phyloP scores from a whole-genome alignment of 2,888 invertebrate genomes.

The Caenorhabditis japonica region DNA sequence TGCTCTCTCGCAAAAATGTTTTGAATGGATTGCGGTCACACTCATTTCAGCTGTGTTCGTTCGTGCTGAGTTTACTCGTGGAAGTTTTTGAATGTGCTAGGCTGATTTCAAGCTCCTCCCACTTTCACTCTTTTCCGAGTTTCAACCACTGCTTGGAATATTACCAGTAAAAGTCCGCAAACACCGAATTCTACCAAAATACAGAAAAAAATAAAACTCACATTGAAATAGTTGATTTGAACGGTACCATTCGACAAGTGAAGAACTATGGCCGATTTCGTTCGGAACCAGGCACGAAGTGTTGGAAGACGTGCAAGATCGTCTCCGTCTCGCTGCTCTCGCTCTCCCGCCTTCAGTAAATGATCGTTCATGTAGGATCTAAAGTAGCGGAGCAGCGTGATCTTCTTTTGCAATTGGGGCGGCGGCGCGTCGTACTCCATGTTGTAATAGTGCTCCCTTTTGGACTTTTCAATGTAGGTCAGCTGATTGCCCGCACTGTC shows the following conservation, averaged over 20 bases:
- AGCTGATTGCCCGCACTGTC: slow-evolving; percentile 92
- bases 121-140: too few species aligned
- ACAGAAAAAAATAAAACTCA: slow-evolving; percentile 42
- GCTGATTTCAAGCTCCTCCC: too few species aligned
- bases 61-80: too few species aligned
- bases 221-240: slow-evolving; percentile 76
- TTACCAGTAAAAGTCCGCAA: too few species aligned
- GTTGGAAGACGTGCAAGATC: slow-evolving; percentile 93
- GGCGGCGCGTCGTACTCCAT: slow-evolving; percentile 83
- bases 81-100: too few species aligned
- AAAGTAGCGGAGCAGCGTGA: slow-evolving; percentile 93
- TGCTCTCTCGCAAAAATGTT: too few species aligned
- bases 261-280: slow-evolving; percentile 94
- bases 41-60: too few species aligned
- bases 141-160: too few species aligned
- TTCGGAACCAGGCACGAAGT: slow-evolving; percentile 95
- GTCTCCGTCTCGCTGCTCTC: slow-evolving; percentile 83
- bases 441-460: slow-evolving; percentile 91
- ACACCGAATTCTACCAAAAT: slow-evolving; percentile 4
- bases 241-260: slow-evolving; percentile 93
- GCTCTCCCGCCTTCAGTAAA: slow-evolving; percentile 83
- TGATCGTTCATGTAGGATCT: slow-evolving; percentile 98
- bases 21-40: too few species aligned
- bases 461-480: slow-evolving; percentile 93
- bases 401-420: slow-evolving; percentile 80